Evolutionary conservation across 2,113 vertebrate species (phyloP), one percentile per base, ranked within the genome.

Genomic region (Aramus guarauna): DNA sequence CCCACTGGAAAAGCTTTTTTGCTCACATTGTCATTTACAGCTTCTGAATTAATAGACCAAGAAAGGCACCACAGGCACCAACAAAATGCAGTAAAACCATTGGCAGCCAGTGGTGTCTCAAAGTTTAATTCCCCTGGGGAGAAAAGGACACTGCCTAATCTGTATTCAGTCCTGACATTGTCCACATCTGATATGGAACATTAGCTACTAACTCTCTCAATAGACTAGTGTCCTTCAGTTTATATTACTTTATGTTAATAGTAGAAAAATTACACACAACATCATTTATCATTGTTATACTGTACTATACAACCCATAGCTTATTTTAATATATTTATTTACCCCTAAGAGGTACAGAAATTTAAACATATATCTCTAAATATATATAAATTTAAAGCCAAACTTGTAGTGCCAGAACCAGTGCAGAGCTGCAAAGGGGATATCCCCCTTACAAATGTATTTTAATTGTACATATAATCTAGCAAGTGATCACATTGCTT

Each of bases 161-260:
- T 99, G 99, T 99, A 99, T 99, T 99, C 99, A 99, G 99, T 99
- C 99, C 99, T 99, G 99, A 99, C 99, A 99, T 99, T 99, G 99
- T 99, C 99, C 99, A 99, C 99, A 99, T 99, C 99, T 99, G 99
- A 99, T 99, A 99, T 98, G 99, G 99, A 99, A 99, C 99, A 99
- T 99, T 99, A 99, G 99, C 99, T 99, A 98, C 99, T 99, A 99
- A 99, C 99, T 99, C 99, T 99, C 98, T 99, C 99, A 99, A 99
- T 99, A 99, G 99, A 99, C 99, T 98, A 98, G 99, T 99, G 99
- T 99, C 99, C 99, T 99, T 99, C 99, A 99, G 99, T 99, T 99
- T 99, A 99, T 99, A 99, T 99, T 99, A 99, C 99, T 99, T 99
- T 99, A 99, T 99, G 99, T 99, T 99, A 99, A 99, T 99, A 99